These are phyloP conservation scores for Lophura nycthemera DNA, from an alignment of 2,113 vertebrate species.

Conservation along the genomic window DNA sequence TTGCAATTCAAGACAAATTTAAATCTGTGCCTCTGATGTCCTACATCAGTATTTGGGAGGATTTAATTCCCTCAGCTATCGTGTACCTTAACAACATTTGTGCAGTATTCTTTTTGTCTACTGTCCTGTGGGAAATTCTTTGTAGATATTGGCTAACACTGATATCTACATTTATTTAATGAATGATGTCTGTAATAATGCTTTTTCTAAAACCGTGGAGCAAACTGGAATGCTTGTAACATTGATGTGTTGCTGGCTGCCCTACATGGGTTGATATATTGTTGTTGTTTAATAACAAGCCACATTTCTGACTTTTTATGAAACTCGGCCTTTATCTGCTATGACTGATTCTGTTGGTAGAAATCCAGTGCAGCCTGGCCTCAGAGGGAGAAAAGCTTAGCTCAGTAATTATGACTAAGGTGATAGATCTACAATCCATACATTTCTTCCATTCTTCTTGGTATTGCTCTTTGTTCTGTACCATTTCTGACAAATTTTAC, in stretches of 20 bases:
- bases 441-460: neutral
- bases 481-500: neutral
- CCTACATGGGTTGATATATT: neutral
- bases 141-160: neutral
- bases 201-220: neutral
- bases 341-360: neutral
- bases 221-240: neutral
- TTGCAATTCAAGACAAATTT: neutral
- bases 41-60: neutral
- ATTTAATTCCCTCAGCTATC: neutral
- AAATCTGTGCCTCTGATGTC: neutral
- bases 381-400: neutral
- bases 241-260: neutral
- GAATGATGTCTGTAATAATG: neutral
- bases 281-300: neutral
- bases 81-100: neutral
- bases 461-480: neutral
- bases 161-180: neutral
- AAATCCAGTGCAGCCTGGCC: neutral
- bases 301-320: neutral
- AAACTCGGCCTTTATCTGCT: neutral
- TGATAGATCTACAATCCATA: neutral
- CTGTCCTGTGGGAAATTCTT: neutral
- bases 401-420: neutral
- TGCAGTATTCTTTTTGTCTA: neutral